A percentile compares a stretch with the other conserved stretches of the same genome.
Conservation (phyloP, 2,113 vertebrate species). For the Bos taurus region DNA sequence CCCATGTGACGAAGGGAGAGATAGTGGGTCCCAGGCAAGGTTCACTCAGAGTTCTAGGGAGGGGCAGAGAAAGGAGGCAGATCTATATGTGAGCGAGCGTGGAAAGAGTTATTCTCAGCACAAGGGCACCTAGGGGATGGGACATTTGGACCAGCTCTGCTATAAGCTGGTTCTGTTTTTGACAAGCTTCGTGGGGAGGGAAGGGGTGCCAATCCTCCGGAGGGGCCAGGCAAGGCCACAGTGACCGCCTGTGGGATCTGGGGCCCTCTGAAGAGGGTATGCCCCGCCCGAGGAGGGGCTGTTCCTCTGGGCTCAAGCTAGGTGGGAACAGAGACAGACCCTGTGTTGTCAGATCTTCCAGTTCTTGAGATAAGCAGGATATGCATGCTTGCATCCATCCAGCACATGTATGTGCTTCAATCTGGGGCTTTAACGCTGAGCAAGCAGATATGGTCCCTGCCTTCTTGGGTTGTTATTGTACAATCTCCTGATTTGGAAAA, state of each 20-base stretch:
- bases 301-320: not conserved
- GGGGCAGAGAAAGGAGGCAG: not conserved
- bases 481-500: not conserved
- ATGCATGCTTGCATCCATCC: too few relatives aligned
- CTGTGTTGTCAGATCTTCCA: not conserved
- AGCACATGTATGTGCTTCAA: fast-evolving
- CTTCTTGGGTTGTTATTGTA: not conserved
- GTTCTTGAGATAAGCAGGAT: not conserved
- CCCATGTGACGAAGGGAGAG: not conserved
- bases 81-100: not conserved
- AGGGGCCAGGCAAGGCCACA: not conserved
- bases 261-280: not conserved
- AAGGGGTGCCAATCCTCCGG: not conserved
- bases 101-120: not conserved
- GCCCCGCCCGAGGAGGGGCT: not conserved
- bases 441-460: not conserved
- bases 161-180: not conserved
- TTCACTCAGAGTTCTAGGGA: not conserved
- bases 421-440: fast-evolving
- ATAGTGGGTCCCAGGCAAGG: not conserved
- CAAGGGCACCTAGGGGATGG: not conserved
- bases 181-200: not conserved
- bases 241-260: not conserved
- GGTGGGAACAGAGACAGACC: not conserved
- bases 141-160: not conserved